Evolutionary conservation across 2,888 invertebrate species (phyloP), one percentile per base, ranked within the genome.

Genomic region (Gryllus longicercus): DNA sequence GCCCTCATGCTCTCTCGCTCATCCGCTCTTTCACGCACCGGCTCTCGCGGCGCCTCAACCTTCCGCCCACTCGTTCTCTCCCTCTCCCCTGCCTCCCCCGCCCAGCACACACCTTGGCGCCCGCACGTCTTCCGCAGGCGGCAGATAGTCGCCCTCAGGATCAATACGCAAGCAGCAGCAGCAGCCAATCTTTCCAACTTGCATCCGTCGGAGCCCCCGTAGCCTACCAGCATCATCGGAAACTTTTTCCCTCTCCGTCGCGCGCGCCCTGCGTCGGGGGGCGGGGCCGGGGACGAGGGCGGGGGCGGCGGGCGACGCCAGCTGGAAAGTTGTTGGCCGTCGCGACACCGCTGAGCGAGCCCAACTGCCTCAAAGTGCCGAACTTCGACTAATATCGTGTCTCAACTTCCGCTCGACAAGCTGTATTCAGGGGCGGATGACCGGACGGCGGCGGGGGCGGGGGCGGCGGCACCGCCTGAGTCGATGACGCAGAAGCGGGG

Each of bases 171-270:
- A 63, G 63, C 63, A 63, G 63, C 63, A 12, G 63, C 63, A 63
- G 63, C 63, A 63, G 63, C 63, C 63, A 63, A 63, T 63, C 63
- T 63, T 63, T n/a, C 63, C 63, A 63, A 63, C 63, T 63, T 63
- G 63, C 63, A 63, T 63, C 63, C 63, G 63, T 63, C 63, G 16
- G 14, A 63, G 63, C 63, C 63, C 38, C 38, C n/a, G 38, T 8
- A 38, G 38, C 38, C 63, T 63, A 63, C 63, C 63, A 63, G 63
- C 63, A 63, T 63, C 63, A 63, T 63, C 63, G 63, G 63, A 12
- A 63, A 63, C 63, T 63, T 63, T 63, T 63, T 63, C 63, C 16
- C 63, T 63, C 63, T 12, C 63, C 63, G 14, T 63, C 14, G 63
- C n/a, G n/a, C 14, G 63, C 63, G 14, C 63, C 16, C 63, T 63